Evolutionary conservation across 1,140 invertebrate species (phyloP), one percentile per base, ranked within the genome.

Genomic region (Drosophila quadrilineata): DNA sequence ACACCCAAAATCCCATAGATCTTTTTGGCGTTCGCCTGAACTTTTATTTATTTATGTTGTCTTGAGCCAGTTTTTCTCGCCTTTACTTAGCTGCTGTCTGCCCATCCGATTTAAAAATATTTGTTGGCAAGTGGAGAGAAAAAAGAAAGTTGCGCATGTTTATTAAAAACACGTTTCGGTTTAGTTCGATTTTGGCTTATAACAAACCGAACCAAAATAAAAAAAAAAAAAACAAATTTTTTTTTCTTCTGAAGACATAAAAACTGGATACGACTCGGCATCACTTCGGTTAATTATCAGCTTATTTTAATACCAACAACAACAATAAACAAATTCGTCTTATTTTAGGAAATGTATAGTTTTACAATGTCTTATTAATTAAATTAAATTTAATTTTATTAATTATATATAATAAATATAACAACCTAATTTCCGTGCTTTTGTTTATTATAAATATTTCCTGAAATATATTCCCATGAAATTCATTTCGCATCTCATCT

Each of bases 131-230:
- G 35, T 53, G 45, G 59, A n/a, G n/a, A n/a, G n/a, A 59, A 80
- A 82, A 82, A 82, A 84, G 76, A 82, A 82, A 82, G 76, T 76
- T 84, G 76, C 64, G 77, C 76, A 76, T 82, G 72, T 70, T 84
- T 82, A 82, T 75, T 82, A 49, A 73, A 84, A 82, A 82, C 76
- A 76, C 69, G 76, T 82, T 82, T 63, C 58, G 49, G 16, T 48
- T n/a, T 29, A 45, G 48, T 62, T 62, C 40, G 63, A 66, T 60
- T 36, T 52, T 35, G 26, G 14, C n/a, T n/a, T n/a, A n/a, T n/a
- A n/a, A n/a, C n/a, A n/a, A n/a, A n/a, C n/a, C n/a, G n/a, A n/a
- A n/a, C n/a, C n/a, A n/a, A n/a, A n/a, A n/a, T n/a, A n/a, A n/a
- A n/a, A n/a, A n/a, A n/a, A n/a, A n/a, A n/a, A n/a, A n/a, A n/a